These are phyloP conservation scores for Zonitis immaculata DNA, from an alignment of 2,888 invertebrate genomes.

Conservation along the genomic window DNA sequence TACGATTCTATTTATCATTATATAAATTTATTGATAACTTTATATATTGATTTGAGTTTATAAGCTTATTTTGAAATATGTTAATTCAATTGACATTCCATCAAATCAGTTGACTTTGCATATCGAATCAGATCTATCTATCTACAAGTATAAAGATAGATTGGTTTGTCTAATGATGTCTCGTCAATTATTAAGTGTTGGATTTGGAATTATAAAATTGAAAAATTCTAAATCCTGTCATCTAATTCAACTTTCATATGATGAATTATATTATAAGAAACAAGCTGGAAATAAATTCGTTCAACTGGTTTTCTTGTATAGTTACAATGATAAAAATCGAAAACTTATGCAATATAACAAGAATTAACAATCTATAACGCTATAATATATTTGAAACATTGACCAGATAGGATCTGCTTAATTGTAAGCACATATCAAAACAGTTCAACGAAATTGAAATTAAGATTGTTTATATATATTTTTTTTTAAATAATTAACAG, in stretches of 20 bases:
- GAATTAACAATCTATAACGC: not conserved
- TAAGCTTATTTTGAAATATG: too few species aligned
- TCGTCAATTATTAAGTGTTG: not conserved
- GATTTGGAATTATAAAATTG: not conserved
- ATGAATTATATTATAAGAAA: slow-evolving; percentile 9
- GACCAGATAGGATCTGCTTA: slow-evolving; percentile 27
- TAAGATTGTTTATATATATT: not conserved
- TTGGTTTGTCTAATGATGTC: not conserved
- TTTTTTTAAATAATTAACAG: not conserved
- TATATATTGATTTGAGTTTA: too few species aligned
- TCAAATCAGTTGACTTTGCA: not conserved
- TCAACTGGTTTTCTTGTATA: slow-evolving; percentile 1
- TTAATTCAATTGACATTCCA: not conserved
- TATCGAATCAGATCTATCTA: not conserved
- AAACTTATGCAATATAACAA: not conserved
- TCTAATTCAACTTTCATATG: slow-evolving; percentile 9
- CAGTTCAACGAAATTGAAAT: slow-evolving; percentile 11
- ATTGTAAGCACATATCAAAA: slow-evolving; percentile 29
- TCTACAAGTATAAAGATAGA: too few species aligned
- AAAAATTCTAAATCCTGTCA: slow-evolving; percentile 10
- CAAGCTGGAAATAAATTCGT: slow-evolving; percentile 5
- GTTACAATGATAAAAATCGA: too few species aligned
- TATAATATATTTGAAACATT: slow-evolving; percentile 20
- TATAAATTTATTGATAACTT: too few species aligned
- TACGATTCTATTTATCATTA: too few species aligned